Base-by-base conservation (phyloP, 2,797 vertebrate species). In the Eptatretus atami region DNA sequence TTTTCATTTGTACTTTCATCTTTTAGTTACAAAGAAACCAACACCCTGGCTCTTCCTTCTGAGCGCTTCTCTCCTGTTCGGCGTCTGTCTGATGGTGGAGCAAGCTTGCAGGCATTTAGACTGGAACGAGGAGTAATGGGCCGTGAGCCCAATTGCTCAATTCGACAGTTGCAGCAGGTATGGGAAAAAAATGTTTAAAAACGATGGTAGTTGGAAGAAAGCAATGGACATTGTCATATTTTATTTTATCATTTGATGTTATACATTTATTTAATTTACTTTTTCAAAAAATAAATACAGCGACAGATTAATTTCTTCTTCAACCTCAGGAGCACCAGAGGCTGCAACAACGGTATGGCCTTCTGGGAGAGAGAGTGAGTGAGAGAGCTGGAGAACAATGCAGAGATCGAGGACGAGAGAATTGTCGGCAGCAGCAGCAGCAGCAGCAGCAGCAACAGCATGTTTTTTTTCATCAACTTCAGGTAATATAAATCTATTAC, bases 61-160 rank as follows among this genome's bases (percentile, higher is more conserved):
- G 92, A 98, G 73, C 83, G 92, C 67, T 98, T 95, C 77, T 98
- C 92, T 64, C 92, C 92, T 0, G 90, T 98, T 52, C 81, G 92
- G 60, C 82, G 92, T 53, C 94, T 96, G 75, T 98, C 92, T 0
- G 92, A 98, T 0, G 90, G 92, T 44, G 87, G 88, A 3, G 79
- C 90, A 69, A 86, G 84, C 72, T 90, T 98, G 73, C 92, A 90
- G 75, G 92, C 92, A 65, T 94, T 94, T 76, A 44, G 31, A 44
- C 31, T 44, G 31, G 31, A 44, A 8, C 95, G 94, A 77, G 82
- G 82, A 70, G 88, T 95, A 71, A 77, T 96, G 71, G 63, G 63
- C 31, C 53, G 60, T 63, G 55, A 61, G 63, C 74, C 73, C 53
- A 85, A 82, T 75, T 86, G 84, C 78, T 73, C 78, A 68, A 93